Evolutionary conservation across 2,113 vertebrate species (phyloP).

Genomic region (Regulus satrapa): DNA sequence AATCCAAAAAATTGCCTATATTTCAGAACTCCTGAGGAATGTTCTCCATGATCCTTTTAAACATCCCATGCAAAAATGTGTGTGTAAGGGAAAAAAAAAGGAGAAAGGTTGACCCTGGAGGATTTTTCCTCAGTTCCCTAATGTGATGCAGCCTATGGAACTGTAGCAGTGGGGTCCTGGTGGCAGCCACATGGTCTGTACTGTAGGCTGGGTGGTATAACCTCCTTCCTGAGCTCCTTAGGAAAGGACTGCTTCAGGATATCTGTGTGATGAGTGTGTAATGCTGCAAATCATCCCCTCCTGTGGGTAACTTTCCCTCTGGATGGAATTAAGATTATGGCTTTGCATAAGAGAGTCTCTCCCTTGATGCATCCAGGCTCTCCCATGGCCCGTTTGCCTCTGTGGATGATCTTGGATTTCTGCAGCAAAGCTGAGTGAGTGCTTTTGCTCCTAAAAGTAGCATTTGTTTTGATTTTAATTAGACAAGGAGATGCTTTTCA

Average conservation of each 20-base stretch:
- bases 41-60: neutral
- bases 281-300: neutral
- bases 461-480: conserved; percentile 17
- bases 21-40: conserved; percentile 15
- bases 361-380: neutral
- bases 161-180: neutral
- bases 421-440: neutral
- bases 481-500: neutral
- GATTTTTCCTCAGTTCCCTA: neutral
- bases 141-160: neutral
- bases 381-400: neutral
- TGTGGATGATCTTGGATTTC: neutral
- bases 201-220: neutral
- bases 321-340: neutral
- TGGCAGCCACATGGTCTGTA: neutral
- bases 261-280: neutral
- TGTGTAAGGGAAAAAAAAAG: neutral
- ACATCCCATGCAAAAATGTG: neutral
- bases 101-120: neutral
- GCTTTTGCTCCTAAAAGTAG: neutral
- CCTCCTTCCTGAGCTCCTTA: neutral
- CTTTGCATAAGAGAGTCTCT: neutral
- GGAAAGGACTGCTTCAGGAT: neutral
- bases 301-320: neutral
- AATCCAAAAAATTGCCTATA: conserved; percentile 49